These are phyloP conservation scores for Mellivora capensis DNA, from an alignment of 2,113 vertebrate genomes.

Conservation along the genomic window DNA sequence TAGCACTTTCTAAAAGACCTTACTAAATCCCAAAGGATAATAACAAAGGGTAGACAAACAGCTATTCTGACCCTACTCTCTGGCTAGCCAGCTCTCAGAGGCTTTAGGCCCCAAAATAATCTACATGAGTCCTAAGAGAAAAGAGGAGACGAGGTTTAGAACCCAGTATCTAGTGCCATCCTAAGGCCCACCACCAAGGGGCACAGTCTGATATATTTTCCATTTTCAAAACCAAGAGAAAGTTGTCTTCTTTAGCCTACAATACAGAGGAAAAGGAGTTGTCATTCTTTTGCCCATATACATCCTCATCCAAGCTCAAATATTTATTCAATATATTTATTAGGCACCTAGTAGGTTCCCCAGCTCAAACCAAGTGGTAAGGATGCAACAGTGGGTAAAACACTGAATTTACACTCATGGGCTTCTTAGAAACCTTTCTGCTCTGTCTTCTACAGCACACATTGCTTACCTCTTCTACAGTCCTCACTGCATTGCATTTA, in stretches of 20 bases:
- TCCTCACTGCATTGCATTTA: neutral
- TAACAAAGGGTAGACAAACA: neutral
- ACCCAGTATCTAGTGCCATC: neutral
- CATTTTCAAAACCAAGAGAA: neutral
- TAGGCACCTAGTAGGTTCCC: neutral
- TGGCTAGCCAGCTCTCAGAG: neutral
- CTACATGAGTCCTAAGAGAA: neutral
- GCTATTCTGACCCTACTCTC: neutral
- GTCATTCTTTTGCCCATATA: neutral
- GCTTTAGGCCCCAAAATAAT: neutral
- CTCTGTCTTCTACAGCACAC: neutral
- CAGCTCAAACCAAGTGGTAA: neutral
- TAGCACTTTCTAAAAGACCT: neutral
- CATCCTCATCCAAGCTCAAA: neutral
- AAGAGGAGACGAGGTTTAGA: neutral
- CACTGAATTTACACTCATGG: neutral
- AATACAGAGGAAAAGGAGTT: neutral
- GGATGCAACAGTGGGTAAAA: neutral
- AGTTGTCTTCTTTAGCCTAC: neutral
- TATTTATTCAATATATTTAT: neutral
- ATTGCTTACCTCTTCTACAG: neutral
- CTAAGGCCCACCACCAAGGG: neutral
- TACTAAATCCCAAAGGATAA: neutral
- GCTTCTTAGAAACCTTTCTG: neutral
- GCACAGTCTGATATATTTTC: neutral